These are phyloP conservation scores for Orientallactaga bullata DNA, from an alignment of 2,113 vertebrate species.

Conservation along the genomic window DNA sequence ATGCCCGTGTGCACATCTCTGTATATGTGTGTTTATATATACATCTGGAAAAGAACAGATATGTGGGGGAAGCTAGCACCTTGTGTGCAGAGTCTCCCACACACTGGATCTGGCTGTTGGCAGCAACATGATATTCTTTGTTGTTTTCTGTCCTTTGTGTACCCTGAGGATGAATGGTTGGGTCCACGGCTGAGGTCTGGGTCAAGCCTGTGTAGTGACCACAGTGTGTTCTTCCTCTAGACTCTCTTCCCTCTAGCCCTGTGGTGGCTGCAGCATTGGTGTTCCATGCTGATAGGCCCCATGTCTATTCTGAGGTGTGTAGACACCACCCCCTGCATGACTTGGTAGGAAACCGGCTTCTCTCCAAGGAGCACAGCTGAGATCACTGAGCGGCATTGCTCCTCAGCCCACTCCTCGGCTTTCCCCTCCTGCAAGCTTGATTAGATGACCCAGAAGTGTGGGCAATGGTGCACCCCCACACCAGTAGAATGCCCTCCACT, in stretches of 20 bases:
- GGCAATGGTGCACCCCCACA: accelerated
- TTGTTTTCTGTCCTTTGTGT: neutral
- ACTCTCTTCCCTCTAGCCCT: too few relatives aligned
- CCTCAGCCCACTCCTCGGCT: neutral
- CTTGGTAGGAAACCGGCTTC: neutral
- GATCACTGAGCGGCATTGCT: accelerated
- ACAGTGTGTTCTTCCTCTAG: too few relatives aligned
- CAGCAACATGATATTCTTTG: neutral
- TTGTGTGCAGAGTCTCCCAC: too few relatives aligned
- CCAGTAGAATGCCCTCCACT: neutral
- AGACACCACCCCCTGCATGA: accelerated
- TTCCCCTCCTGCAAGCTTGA: neutral
- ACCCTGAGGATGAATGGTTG: neutral
- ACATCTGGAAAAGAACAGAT: neutral
- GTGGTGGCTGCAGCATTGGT: too few relatives aligned
- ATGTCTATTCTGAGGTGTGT: accelerated
- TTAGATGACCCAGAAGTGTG: accelerated
- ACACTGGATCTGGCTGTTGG: neutral
- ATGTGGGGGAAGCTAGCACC: too few relatives aligned
- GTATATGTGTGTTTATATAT: too few relatives aligned
- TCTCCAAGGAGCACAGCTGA: accelerated
- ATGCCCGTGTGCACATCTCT: neutral
- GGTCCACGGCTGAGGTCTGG: neutral
- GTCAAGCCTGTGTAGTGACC: neutral
- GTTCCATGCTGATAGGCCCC: neutral